Percentiles rank a stretch among this genome's conserved stretches.
Evolutionary conservation across 2,797 vertebrate species (phyloP).

Genomic region (Clarias laeviceps): DNA sequence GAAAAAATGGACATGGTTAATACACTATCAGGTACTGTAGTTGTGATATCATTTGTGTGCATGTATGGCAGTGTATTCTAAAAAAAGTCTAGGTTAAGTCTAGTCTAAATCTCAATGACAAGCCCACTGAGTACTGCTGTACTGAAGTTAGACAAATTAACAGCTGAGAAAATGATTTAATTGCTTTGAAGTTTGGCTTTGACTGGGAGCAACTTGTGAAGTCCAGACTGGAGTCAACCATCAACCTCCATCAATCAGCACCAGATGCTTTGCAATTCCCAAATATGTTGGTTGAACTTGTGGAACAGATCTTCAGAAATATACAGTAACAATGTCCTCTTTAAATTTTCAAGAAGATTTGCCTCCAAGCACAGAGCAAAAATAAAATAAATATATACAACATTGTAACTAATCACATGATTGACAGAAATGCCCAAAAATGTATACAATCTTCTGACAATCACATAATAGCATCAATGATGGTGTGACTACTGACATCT

Average conservation of each 20-base stretch:
- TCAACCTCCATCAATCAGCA: not conserved
- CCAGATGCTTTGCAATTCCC: not conserved
- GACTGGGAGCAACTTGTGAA: not conserved
- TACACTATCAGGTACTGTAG: not conserved
- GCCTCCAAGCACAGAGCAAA: too few relatives aligned
- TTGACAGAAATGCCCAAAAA: too few relatives aligned
- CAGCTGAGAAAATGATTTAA: not conserved
- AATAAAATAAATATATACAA: too few relatives aligned
- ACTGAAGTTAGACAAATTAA: too few relatives aligned
- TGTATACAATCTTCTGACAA: too few relatives aligned
- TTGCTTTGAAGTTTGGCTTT: not conserved
- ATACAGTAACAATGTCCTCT: too few relatives aligned
- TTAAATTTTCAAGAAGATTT: too few relatives aligned
- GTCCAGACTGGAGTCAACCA: not conserved
- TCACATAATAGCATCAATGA: too few relatives aligned
- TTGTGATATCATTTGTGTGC: not conserved
- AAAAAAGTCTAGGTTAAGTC: too few relatives aligned
- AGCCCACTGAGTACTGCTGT: too few relatives aligned
- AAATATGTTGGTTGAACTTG: not conserved
- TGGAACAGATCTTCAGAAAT: not conserved
- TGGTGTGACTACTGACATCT: too few relatives aligned
- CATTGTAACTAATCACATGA: too few relatives aligned
- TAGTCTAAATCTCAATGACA: not conserved
- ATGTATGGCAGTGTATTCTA: not conserved
- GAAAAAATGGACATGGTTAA: not conserved